phyloP scores from a whole-genome alignment of 1,140 invertebrate genomes.

The Sycobia sp. region DNA sequence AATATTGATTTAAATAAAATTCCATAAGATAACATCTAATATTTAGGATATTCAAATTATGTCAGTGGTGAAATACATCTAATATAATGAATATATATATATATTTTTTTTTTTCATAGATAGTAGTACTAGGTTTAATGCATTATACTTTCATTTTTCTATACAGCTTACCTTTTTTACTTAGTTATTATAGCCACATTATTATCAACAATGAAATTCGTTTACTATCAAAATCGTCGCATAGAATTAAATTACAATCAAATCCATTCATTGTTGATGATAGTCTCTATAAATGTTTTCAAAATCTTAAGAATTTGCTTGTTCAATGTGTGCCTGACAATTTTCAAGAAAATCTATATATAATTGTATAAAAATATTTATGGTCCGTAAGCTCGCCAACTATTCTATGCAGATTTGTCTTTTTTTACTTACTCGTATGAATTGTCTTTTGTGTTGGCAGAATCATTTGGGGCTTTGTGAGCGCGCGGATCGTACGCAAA shows the following conservation, averaged over 20 bases:
- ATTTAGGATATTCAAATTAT: not conserved
- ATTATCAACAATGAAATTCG: too few species aligned
- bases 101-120: too few species aligned
- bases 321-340: constrained; percentile 25
- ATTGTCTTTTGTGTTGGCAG: too few species aligned
- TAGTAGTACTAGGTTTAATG: not conserved
- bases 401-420: too few species aligned
- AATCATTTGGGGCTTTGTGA: too few species aligned
- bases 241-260: too few species aligned
- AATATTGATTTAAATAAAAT: not conserved
- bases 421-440: too few species aligned
- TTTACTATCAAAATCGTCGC: too few species aligned
- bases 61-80: not conserved
- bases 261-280: too few species aligned
- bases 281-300: constrained; percentile 1
- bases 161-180: too few species aligned
- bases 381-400: not conserved
- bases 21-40: not conserved
- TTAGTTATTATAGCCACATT: too few species aligned
- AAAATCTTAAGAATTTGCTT: constrained; percentile 19
- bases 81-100: too few species aligned
- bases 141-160: not conserved
- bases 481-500: not conserved
- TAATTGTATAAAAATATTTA: not conserved
- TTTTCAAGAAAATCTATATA: not conserved